phyloP scores from a whole-genome alignment of 2,888 invertebrate species.

The Sarcophaga subvicina region DNA sequence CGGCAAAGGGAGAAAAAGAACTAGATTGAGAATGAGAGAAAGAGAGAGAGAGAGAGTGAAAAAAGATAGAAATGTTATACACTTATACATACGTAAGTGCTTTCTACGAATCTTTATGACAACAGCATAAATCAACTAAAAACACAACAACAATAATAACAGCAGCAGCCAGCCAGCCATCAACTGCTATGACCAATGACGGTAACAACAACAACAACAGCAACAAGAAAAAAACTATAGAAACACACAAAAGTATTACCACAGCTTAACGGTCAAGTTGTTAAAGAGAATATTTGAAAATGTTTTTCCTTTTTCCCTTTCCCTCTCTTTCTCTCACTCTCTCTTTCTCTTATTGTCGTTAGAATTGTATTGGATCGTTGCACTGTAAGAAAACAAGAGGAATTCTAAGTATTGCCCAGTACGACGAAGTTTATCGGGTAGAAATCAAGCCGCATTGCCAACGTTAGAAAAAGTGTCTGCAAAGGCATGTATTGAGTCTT shows the following conservation, averaged over 20 bases:
- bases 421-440: background rate
- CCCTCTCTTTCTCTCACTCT: too few relatives aligned
- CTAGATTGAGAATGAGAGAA: background rate
- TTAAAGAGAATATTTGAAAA: conserved; percentile 68
- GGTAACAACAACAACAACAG: conserved; percentile 28
- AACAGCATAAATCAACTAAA: conserved; percentile 66
- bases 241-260: conserved; percentile 67
- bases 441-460: too few relatives aligned
- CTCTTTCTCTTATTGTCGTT: background rate
- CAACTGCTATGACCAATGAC: conserved; percentile 12
- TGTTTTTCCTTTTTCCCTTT: background rate
- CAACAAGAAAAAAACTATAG: conserved; percentile 35
- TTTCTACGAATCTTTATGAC: conserved; percentile 66
- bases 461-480: too few relatives aligned
- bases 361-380: background rate
- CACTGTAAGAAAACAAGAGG: conserved; percentile 21
- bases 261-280: conserved; percentile 70
- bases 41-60: conserved; percentile 2
- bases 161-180: background rate
- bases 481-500: too few relatives aligned
- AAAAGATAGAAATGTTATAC: background rate
- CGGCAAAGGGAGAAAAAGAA: conserved; percentile 1
- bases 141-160: conserved; percentile 28
- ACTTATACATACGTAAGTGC: conserved; percentile 50
- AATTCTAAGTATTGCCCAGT: background rate